A percentile compares a stretch with the other conserved stretches of the same genome.
Evolutionary conservation across 2,888 invertebrate species (phyloP).

Genomic region (Oxytorus armatus): DNA sequence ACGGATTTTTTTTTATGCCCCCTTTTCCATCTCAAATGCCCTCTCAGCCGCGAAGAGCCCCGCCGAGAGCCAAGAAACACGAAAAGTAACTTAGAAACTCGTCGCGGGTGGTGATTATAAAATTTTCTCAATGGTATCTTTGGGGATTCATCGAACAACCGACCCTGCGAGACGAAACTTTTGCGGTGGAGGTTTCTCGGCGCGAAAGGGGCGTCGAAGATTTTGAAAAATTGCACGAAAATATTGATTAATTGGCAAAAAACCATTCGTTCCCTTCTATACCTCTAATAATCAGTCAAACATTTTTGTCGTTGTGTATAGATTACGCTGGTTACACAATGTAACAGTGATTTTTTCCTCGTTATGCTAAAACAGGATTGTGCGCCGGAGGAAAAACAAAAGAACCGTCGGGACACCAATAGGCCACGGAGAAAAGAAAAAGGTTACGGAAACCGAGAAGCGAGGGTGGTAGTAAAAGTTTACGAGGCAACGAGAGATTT

Average conservation of each 20-base stretch:
- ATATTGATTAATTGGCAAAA: too few species aligned
- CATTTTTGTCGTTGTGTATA: too few species aligned
- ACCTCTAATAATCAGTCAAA: too few species aligned
- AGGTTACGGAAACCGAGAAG: slow-evolving; percentile 31
- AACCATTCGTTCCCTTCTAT: too few species aligned
- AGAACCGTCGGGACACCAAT: too few species aligned
- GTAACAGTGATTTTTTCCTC: slow-evolving; percentile 22
- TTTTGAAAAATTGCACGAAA: too few species aligned
- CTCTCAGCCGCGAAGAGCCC: slow-evolving; percentile 18
- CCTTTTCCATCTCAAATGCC: slow-evolving; percentile 15
- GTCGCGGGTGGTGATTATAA: slow-evolving; percentile 66
- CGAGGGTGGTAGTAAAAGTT: slow-evolving; percentile 71
- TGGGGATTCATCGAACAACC: slow-evolving; percentile 44
- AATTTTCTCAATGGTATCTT: slow-evolving; percentile 49
- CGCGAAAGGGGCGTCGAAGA: not conserved
- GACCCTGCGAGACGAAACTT: slow-evolving; percentile 7
- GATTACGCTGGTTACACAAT: too few species aligned
- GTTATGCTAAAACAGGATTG: not conserved
- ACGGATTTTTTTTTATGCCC: slow-evolving; percentile 3
- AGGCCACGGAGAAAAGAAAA: too few species aligned
- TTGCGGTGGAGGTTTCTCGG: not conserved
- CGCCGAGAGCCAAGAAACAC: slow-evolving; percentile 57
- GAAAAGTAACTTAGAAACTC: slow-evolving; percentile 70
- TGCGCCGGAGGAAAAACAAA: not conserved
- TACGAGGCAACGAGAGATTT: slow-evolving; percentile 69